These are phyloP conservation scores for Copsychus sechellarum DNA, from an alignment of 2,113 vertebrate genomes.

Conservation along the genomic window DNA sequence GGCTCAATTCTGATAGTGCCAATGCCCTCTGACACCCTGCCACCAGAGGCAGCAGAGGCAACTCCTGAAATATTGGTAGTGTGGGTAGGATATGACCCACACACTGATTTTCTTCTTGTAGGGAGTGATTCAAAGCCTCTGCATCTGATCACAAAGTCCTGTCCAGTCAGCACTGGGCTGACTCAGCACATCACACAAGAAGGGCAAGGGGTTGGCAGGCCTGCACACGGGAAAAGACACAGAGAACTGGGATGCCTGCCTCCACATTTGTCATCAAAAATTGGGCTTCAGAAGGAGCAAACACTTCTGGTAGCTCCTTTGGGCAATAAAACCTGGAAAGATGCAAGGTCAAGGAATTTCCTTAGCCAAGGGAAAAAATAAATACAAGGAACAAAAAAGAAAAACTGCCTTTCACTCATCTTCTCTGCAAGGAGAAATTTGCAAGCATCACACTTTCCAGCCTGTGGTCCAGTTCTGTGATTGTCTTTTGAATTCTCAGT, in stretches of 20 bases:
- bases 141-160: too few species aligned
- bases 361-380: neutral
- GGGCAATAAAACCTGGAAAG: neutral
- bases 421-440: neutral
- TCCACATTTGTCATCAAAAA: neutral
- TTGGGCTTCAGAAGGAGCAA: neutral
- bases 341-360: neutral
- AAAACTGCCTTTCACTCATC: neutral
- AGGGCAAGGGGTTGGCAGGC: neutral
- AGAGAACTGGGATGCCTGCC: neutral
- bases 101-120: neutral
- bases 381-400: neutral
- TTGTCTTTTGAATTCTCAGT: neutral
- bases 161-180: neutral
- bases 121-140: neutral
- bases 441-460: neutral
- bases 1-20: neutral
- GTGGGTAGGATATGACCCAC: neutral
- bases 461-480: neutral
- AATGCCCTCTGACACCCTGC: accelerated
- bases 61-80: neutral
- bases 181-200: neutral
- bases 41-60: neutral
- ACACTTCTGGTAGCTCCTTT: neutral
- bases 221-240: accelerated